Evolutionary conservation across 23 tunicate genomes (phyloP).

Genomic region (Botrylloides violaceus): DNA sequence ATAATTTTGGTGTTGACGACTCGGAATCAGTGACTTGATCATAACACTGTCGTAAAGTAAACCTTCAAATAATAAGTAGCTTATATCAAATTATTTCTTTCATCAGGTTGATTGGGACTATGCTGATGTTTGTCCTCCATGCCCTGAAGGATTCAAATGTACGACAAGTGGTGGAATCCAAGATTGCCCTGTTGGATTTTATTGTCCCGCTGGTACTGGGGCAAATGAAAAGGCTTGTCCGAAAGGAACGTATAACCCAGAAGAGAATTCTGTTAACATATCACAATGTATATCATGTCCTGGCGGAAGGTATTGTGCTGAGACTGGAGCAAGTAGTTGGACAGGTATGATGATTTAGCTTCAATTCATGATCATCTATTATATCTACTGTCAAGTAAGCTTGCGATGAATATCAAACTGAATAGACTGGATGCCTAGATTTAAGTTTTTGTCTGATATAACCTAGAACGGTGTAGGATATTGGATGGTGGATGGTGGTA

Average conservation of each 20-base stretch:
- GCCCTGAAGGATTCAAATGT: slow-evolving; percentile 75
- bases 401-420: no score
- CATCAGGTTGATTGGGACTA: slow-evolving; percentile 14
- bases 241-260: slow-evolving; percentile 65
- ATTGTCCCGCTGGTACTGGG: slow-evolving; percentile 81
- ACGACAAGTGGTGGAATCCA: slow-evolving; percentile 28
- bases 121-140: slow-evolving; percentile 54
- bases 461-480: no score
- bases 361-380: no score
- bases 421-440: no score
- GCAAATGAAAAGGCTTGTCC: slow-evolving; percentile 42
- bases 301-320: slow-evolving; percentile 44
- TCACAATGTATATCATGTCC: slow-evolving; percentile 67
- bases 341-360: slow-evolving; percentile 51
- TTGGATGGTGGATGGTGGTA: no score
- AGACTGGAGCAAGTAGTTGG: slow-evolving; percentile 22
- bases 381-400: no score
- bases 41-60: no score
- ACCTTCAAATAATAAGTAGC: no score
- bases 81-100: neutral
- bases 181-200: slow-evolving; percentile 60
- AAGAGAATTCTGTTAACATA: slow-evolving; percentile 32
- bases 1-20: no score
- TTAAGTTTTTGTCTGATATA: no score
- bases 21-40: no score